A percentile compares a stretch with the other conserved stretches of the same genome.
Evolutionary conservation across 1,140 invertebrate species (phyloP).

Genomic region (Anadara kagoshimensis): DNA sequence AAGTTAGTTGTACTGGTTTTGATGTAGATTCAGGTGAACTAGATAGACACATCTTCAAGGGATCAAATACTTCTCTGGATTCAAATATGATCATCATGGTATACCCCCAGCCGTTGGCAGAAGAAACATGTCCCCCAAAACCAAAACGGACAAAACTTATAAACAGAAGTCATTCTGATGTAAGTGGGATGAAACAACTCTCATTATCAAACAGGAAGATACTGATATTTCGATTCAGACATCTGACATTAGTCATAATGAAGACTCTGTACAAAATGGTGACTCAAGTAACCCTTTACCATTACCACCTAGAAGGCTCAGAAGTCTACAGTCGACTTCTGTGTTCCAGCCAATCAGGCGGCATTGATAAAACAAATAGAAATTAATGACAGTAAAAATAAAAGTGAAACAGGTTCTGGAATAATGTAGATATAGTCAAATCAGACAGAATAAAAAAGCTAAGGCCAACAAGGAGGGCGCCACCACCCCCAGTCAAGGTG

Average conservation of each 20-base stretch:
- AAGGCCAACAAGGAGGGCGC: slow-evolving; percentile 19
- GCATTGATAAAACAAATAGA: slow-evolving; percentile 24
- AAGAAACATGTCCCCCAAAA: slow-evolving; percentile 55
- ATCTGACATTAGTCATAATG: too few species aligned
- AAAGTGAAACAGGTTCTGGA: too few species aligned
- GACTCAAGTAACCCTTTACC: slow-evolving; percentile 29
- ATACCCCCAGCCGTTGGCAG: not conserved
- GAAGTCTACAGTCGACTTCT: slow-evolving; percentile 32
- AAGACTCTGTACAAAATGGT: too few species aligned
- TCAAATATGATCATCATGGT: slow-evolving; percentile 9
- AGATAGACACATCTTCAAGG: slow-evolving; percentile 17
- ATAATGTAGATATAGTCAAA: too few species aligned
- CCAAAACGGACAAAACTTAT: slow-evolving; percentile 46
- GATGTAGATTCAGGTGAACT: slow-evolving; percentile 5
- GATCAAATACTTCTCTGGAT: slow-evolving; percentile 10
- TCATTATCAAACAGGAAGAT: too few species aligned
- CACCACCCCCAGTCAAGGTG: slow-evolving; percentile 10
- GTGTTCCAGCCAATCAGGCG: slow-evolving; percentile 25
- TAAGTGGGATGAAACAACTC: too few species aligned
- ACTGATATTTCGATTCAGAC: too few species aligned
- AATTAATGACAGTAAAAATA: slow-evolving; percentile 33
- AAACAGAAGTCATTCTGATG: slow-evolving; percentile 47
- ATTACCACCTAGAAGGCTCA: slow-evolving; percentile 38
- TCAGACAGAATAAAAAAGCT: slow-evolving; percentile 5
- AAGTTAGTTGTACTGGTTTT: slow-evolving; percentile 17